Evolutionary conservation across 2,888 invertebrate genomes (phyloP), one percentile per base, ranked within the genome.

Genomic region (Pristionchus mayeri): DNA sequence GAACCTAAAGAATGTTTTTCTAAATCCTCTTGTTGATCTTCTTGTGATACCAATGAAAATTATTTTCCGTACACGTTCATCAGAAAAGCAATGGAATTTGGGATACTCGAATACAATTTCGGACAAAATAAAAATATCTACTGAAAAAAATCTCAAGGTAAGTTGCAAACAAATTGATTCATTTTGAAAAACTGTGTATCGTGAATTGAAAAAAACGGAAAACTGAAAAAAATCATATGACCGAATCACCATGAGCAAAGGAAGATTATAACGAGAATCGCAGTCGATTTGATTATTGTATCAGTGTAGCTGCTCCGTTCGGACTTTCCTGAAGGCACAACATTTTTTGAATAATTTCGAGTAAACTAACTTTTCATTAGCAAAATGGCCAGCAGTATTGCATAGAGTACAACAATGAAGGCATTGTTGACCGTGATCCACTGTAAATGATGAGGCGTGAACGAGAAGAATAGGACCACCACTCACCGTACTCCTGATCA

Each of bases 201-300:
- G n/a, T n/a, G n/a, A n/a, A n/a, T n/a, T n/a, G n/a, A n/a, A n/a
- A n/a, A n/a, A n/a, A n/a, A n/a, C n/a, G n/a, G n/a, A n/a, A n/a
- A n/a, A n/a, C n/a, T n/a, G n/a, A n/a, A n/a, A n/a, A n/a, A n/a
- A n/a, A n/a, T n/a, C n/a, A n/a, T n/a, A n/a, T n/a, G n/a, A n/a
- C n/a, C n/a, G n/a, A n/a, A n/a, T 40, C 21, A 67, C 67, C 67
- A 67, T n/a, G 67, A 67, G n/a, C 67, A 67, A 37, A 40, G 37
- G 67, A 67, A 67, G 4, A 67, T 40, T 13, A 67, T 67, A 37
- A 67, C 40, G 18, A 67, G 67, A 3, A 11, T 67, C 4, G 40
- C 11, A 4, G 67, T 37, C 3, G 67, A 40, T 3, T 37, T 37
- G 13, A 67, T 40, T 2, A 67, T 67, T 16, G 37, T 67, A 13